These are phyloP conservation scores for Tyrannus savana DNA, from an alignment of 2,113 vertebrate genomes.

Conservation along the genomic window DNA sequence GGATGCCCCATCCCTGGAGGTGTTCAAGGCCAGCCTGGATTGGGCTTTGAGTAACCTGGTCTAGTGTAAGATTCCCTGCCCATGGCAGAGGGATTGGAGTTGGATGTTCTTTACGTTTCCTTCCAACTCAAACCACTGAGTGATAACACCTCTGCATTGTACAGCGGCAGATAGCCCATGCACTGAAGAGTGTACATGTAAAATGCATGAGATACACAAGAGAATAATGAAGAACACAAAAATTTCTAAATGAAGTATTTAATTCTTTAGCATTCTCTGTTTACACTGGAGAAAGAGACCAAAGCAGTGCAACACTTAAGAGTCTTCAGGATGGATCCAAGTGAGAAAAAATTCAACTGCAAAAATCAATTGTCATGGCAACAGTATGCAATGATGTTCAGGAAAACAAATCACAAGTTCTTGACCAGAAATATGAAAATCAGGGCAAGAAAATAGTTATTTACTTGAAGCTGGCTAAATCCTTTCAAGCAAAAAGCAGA, in stretches of 20 bases:
- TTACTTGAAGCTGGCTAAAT: not conserved
- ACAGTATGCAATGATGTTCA: not conserved
- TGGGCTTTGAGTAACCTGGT: not conserved
- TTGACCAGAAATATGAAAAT: constrained; percentile 12
- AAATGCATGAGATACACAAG: not conserved
- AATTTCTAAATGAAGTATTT: not conserved
- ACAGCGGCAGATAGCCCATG: not conserved
- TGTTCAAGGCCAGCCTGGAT: too few relatives aligned
- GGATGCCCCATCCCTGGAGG: not conserved
- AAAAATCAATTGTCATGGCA: not conserved
- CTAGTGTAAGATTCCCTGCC: not conserved
- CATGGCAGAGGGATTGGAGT: not conserved
- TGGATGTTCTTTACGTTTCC: not conserved
- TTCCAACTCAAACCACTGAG: not conserved
- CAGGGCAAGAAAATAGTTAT: not conserved
- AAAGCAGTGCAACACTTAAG: not conserved
- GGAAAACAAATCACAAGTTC: not conserved
- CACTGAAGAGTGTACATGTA: not conserved
- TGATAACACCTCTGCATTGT: not conserved
- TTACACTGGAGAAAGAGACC: not conserved
- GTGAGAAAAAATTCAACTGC: not conserved
- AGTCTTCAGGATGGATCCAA: not conserved
- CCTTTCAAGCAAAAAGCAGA: not conserved
- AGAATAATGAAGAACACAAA: not conserved
- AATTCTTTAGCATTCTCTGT: not conserved